Percentiles rank a stretch among this genome's conserved stretches.
These are phyloP conservation scores for Deroptyus accipitrinus DNA, from an alignment of 2,113 vertebrate genomes.

Conservation along the genomic window DNA sequence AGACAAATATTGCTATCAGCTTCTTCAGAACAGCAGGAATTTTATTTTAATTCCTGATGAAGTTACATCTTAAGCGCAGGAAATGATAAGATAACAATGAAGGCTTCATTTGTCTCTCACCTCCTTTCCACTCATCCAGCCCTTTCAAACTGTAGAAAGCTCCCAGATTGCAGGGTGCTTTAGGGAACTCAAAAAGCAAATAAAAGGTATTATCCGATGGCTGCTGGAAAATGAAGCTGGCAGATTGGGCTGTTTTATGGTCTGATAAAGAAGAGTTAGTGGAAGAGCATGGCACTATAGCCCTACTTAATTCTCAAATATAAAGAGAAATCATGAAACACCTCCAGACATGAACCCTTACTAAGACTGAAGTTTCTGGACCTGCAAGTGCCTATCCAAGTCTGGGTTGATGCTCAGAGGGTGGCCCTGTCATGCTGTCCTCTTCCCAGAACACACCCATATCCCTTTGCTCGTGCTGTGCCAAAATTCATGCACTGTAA, in stretches of 20 bases:
- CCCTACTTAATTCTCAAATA: neutral
- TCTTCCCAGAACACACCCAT: neutral
- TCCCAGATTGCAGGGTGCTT: neutral
- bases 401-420: neutral
- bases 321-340: neutral
- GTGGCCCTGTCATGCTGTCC: neutral
- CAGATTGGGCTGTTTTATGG: neutral
- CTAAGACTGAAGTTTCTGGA: neutral
- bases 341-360: neutral
- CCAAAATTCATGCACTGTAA: neutral
- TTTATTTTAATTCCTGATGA: slow-evolving; percentile 29
- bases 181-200: neutral
- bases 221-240: neutral
- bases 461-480: neutral
- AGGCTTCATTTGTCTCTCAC: neutral
- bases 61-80: neutral
- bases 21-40: neutral
- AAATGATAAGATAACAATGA: neutral
- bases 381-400: neutral
- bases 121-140: neutral
- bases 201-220: neutral
- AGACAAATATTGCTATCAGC: slow-evolving; percentile 38
- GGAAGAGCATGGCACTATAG: neutral
- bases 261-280: neutral
- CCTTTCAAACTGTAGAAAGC: neutral